Percentiles rank a stretch among this genome's conserved stretches.
Evolutionary conservation across 2,797 vertebrate species (phyloP).

Genomic region (Aulostomus chinensis): DNA sequence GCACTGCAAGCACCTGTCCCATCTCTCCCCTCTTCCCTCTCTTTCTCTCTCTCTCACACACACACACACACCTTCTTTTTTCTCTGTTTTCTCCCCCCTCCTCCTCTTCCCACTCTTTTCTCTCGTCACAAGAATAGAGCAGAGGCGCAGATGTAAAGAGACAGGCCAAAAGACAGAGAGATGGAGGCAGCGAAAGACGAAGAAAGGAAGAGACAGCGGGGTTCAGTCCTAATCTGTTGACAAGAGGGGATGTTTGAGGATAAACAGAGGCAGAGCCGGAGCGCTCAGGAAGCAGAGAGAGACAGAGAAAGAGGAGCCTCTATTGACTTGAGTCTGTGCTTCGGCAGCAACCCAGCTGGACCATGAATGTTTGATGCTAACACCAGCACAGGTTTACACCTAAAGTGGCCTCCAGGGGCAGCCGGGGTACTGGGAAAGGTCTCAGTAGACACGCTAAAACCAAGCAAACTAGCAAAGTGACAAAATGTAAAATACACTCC

Average conservation of each 20-base stretch:
- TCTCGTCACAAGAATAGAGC: conserved; percentile 49
- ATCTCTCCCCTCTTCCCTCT: conserved; percentile 2
- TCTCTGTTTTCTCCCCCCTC: not conserved
- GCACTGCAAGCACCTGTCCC: conserved; percentile 70
- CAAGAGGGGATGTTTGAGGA: conserved; percentile 69
- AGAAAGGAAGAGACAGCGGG: conserved; percentile 64
- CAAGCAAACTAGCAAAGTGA: not conserved
- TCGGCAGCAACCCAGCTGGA: conserved; percentile 39
- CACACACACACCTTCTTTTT: conserved; percentile 3
- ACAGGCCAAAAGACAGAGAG: conserved; percentile 65
- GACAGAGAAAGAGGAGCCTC: conserved; percentile 13
- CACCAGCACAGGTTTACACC: conserved; percentile 42
- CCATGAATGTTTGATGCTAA: conserved; percentile 54
- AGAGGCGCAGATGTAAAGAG: conserved; percentile 62
- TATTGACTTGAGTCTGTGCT: conserved; percentile 19
- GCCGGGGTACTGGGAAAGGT: not conserved
- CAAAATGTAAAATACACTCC: not conserved
- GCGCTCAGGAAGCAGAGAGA: conserved; percentile 25
- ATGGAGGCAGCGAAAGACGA: conserved; percentile 59
- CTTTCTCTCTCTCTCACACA: not conserved
- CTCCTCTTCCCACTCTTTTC: conserved; percentile 17
- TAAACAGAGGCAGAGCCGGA: conserved; percentile 56
- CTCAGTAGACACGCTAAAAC: not conserved
- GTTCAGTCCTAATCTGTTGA: conserved; percentile 70
- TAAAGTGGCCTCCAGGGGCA: conserved; percentile 23